Evolutionary conservation across 2,797 vertebrate genomes (phyloP), one percentile per base, ranked within the genome.

Genomic region (Mionectes olivaceus): DNA sequence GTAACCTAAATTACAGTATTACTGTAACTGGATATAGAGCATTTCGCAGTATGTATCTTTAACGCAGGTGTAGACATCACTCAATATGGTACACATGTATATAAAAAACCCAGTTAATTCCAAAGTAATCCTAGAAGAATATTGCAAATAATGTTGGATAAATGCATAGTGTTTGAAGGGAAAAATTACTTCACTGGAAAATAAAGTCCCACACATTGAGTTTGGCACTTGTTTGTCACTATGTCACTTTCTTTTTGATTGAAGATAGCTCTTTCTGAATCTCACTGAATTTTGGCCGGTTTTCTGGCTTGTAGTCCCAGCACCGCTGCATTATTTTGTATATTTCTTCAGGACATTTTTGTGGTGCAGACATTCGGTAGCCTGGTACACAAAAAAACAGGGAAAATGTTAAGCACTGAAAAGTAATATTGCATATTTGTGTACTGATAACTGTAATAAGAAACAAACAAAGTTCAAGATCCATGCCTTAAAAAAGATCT

Each of bases 281-380:
- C 73, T 99, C 99, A 3, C 86, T 98, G 97, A 99, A 99, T 94
- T 98, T 99, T 87, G 99, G 99, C 7, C 99, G 97, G 33, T 99
- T 99, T 89, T 99, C 99, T 1, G 99, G 98, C 79, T 98, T 99
- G 97, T 99, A 99, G 96, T 99, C 99, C 99, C 99, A 99, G 94
- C 99, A 99, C 46, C 97, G 98, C 97, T 98, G 98, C 99, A 99
- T 99, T 96, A 99, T 98, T 97, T 98, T 99, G 97, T 98, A 98
- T 77, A 99, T 98, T n/a, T 99, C 99, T 30, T 99, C 99, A 41
- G 99, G 99, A 95, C 99, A 99, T 90, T 99, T 98, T 94, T 99
- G 99, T 14, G 99, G 99, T 75, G 98, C 98, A 71, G 99, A 98
- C 99, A 99, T 99, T 95, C 99, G 98, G 98, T 99, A 99, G 81